Evolutionary conservation across 2,113 vertebrate genomes (phyloP).

Genomic region (Aphyosemion australe): DNA sequence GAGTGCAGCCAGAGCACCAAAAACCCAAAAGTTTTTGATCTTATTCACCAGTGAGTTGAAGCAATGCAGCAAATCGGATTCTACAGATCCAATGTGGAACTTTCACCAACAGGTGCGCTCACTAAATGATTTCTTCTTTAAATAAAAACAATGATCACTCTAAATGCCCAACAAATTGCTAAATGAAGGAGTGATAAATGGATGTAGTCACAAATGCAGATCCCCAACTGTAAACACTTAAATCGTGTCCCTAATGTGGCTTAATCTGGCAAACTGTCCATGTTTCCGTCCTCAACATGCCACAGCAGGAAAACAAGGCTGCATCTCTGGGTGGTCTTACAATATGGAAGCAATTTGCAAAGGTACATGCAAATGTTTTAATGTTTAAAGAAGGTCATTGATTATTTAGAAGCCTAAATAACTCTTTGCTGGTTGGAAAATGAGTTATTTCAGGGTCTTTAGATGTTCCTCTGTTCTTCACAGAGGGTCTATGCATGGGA

Average conservation of each 20-base stretch:
- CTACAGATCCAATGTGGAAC: neutral
- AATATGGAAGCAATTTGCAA: slow-evolving; percentile 42
- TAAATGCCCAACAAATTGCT: slow-evolving; percentile 12
- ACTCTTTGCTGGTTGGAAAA: neutral
- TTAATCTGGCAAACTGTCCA: slow-evolving; percentile 33
- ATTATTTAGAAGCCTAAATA: neutral
- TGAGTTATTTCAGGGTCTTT: neutral
- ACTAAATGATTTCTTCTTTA: slow-evolving; percentile 1
- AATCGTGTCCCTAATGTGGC: slow-evolving; percentile 29
- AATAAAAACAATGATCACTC: slow-evolving; percentile 13
- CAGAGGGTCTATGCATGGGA: neutral
- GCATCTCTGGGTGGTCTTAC: slow-evolving; percentile 49
- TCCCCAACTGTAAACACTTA: slow-evolving; percentile 27
- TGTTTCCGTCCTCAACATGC: slow-evolving; percentile 31
- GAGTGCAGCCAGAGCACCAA: too few species aligned
- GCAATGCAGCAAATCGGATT: neutral
- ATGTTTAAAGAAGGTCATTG: slow-evolving; percentile 9
- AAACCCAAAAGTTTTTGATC: neutral
- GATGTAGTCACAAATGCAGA: slow-evolving; percentile 18
- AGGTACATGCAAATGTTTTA: slow-evolving; percentile 29
- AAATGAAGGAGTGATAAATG: slow-evolving; percentile 29
- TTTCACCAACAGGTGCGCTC: neutral
- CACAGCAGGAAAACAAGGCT: slow-evolving; percentile 55
- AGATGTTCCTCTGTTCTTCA: slow-evolving; percentile 1
- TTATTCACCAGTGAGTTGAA: neutral